Percentiles rank a stretch among this genome's conserved stretches.
These are phyloP conservation scores for Drosophila saltans DNA, from an alignment of 1,140 invertebrate genomes.

Conservation along the genomic window DNA sequence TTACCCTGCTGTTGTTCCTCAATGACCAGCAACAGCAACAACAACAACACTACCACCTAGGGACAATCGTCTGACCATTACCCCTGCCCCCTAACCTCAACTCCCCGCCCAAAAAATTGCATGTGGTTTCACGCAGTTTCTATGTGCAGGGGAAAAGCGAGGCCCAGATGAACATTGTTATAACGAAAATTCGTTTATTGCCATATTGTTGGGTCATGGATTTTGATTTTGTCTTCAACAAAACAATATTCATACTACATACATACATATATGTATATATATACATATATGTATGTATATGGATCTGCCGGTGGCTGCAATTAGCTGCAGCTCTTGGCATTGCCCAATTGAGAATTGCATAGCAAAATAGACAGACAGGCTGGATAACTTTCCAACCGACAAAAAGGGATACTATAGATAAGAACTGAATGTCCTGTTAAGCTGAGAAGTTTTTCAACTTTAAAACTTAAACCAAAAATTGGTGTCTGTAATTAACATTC, in stretches of 20 bases:
- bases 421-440: not conserved
- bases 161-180: constrained; percentile 48
- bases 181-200: constrained; percentile 70
- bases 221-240: constrained; percentile 59
- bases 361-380: constrained; percentile 6
- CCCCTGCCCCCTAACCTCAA: not conserved
- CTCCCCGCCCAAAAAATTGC: constrained; percentile 54
- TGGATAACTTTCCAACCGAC: constrained; percentile 1
- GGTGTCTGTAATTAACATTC: no score
- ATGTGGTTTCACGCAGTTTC: constrained; percentile 61
- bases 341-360: constrained; percentile 13
- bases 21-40: constrained; percentile 56
- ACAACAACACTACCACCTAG: constrained; percentile 2
- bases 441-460: not conserved
- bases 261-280: no score
- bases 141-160: not conserved
- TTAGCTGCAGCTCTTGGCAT: constrained; percentile 15
- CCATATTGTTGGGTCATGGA: constrained; percentile 57
- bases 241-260: constrained; percentile 24
- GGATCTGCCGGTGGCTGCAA: constrained; percentile 11
- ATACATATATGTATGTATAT: not conserved
- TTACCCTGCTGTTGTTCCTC: constrained; percentile 24
- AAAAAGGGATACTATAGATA: not conserved
- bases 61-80: not conserved
- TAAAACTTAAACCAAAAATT: not conserved